Evolutionary conservation across 2,113 vertebrate species (phyloP), one percentile per base, ranked within the genome.

Genomic region (Bufo bufo): DNA sequence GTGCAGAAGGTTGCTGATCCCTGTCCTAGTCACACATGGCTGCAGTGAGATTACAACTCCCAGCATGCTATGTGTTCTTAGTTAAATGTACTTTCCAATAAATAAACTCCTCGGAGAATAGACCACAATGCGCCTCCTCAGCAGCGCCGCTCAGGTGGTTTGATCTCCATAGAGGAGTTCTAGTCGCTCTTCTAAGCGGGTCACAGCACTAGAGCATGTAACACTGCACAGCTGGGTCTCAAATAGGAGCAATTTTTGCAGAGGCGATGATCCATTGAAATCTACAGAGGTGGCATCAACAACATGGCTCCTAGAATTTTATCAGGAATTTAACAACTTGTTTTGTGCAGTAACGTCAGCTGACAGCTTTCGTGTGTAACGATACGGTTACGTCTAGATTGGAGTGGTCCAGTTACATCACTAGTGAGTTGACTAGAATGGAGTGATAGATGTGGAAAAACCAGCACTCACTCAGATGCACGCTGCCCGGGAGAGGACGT

Each of bases 361-460:
- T 82, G 80, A 63, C 80, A 63, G 80, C 6, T 11, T 63, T 47
- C 23, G 58, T 63, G n/a, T n/a, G n/a, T n/a, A n/a, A n/a, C n/a
- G n/a, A n/a, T n/a, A n/a, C n/a, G n/a, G n/a, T n/a, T n/a, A n/a
- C n/a, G n/a, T n/a, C n/a, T n/a, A n/a, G n/a, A n/a, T n/a, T n/a
- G n/a, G n/a, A n/a, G n/a, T n/a, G n/a, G n/a, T n/a, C n/a, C n/a
- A n/a, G n/a, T n/a, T n/a, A n/a, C n/a, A n/a, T n/a, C n/a, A n/a
- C n/a, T n/a, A n/a, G n/a, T n/a, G n/a, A n/a, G 54, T 43, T 10
- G 14, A 14, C n/a, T n/a, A n/a, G n/a, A n/a, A n/a, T n/a, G n/a
- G n/a, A n/a, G n/a, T n/a, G n/a, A n/a, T n/a, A n/a, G n/a, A n/a
- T n/a, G n/a, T n/a, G n/a, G n/a, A n/a, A n/a, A n/a, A n/a, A n/a